Base-by-base conservation (phyloP, 2,113 vertebrate species). In the Apteryx mantelli region DNA sequence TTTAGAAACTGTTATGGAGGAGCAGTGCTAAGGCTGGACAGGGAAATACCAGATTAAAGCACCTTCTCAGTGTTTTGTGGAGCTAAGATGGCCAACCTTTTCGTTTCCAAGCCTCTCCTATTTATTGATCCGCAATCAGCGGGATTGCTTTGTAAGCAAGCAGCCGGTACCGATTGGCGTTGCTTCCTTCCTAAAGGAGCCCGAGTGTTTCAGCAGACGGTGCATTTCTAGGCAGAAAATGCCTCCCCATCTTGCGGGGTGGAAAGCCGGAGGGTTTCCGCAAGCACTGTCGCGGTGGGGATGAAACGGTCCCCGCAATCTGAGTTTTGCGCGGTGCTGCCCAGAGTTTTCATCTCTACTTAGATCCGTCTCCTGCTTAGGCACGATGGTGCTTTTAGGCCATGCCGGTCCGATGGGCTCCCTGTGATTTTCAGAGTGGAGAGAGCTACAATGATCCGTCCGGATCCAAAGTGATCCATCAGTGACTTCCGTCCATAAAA, bases 1-100 rank as follows among this genome's bases (percentile, higher is more conserved):
- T 13, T 86, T 70, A 75, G 68, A 19, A 94, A 32, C 28, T 86
- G 63, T 76, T 91, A 2, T 19, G 66, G 32, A 56, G 74, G 77
- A 92, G 86, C 91, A 92, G 83, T 44, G 81, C 77, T 89, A 11
- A 79, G 81, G 36, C 91, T 88, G 91, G 79, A 4, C 85, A 83
- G 85, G 89, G 75, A 61, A 69, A 73, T 66, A 15, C 38, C 36
- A 0, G 0, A 63, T 53, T 12, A 40, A 61, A 90, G 64, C 96
- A 28, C 52, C 82, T 87, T 81, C 84, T 71, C 70, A 53, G 86
- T 68, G 87, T 24, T 68, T 2, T 0, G 9, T 69, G 14, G 80
- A 78, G 82, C 58, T 73, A 30, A 86, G 76, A 42, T 30, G 82
- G 44, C 50, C 71, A 2, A 14, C 56, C 42, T 64, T 58, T 12